A percentile compares a stretch with the other conserved stretches of the same genome.
Evolutionary conservation across 2,113 vertebrate genomes (phyloP).

Genomic region (Chelonoidis abingdonii): DNA sequence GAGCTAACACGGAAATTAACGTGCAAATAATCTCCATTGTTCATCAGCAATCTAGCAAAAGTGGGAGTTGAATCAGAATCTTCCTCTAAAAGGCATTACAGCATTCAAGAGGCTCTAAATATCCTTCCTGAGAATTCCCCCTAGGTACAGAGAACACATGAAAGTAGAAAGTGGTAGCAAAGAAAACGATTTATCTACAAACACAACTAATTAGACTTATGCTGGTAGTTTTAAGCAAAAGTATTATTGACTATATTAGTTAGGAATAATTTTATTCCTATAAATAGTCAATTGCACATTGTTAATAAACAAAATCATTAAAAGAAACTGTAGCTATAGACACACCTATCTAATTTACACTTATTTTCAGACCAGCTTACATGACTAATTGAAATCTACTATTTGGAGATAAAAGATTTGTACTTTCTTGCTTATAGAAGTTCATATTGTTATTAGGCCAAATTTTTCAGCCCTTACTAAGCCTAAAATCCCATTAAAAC

Average conservation of each 20-base stretch:
- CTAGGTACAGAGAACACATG: conserved; percentile 26
- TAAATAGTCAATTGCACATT: neutral
- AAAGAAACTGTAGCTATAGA: neutral
- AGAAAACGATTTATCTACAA: conserved; percentile 42
- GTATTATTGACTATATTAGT: neutral
- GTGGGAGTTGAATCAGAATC: neutral
- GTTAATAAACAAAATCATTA: neutral
- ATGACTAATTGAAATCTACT: neutral
- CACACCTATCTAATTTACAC: neutral
- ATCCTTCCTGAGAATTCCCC: neutral
- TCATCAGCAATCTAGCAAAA: conserved; percentile 13
- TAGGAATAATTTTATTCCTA: conserved; percentile 21
- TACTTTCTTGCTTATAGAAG: neutral
- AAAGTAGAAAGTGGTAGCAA: conserved; percentile 32
- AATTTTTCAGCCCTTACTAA: neutral
- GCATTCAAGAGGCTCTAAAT: conserved; percentile 33
- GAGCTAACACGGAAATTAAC: conserved; percentile 14
- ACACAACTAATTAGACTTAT: conserved; percentile 34
- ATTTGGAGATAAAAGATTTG: neutral
- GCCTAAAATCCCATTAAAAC: neutral
- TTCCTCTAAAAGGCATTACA: conserved; percentile 57
- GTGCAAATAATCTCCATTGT: neutral
- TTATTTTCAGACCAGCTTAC: neutral
- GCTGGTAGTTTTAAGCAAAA: conserved; percentile 11
- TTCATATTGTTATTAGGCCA: neutral